phyloP scores from a whole-genome alignment of 2,113 vertebrate genomes.

The Hippocampus comes region DNA sequence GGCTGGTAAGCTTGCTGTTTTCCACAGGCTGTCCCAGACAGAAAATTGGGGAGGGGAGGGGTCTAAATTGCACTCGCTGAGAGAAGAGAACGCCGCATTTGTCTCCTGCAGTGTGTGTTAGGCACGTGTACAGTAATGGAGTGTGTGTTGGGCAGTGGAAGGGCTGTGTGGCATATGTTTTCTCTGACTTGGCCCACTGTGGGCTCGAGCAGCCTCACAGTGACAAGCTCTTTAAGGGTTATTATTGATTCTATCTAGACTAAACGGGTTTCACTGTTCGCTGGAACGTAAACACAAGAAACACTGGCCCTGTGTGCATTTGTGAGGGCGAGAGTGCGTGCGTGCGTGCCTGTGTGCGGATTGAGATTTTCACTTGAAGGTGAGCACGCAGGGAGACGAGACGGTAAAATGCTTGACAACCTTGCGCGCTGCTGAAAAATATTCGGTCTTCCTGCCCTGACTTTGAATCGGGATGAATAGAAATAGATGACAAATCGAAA shows the following conservation, averaged over 20 bases:
- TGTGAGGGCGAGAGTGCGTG: background rate
- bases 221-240: constrained; percentile 44
- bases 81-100: constrained; percentile 69
- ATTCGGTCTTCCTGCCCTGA: background rate
- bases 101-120: constrained; percentile 57
- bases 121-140: constrained; percentile 45
- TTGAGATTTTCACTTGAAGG: background rate
- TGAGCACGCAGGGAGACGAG: background rate
- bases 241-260: constrained; percentile 66
- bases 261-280: constrained; percentile 57
- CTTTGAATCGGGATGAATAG: background rate
- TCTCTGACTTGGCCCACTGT: constrained; percentile 44
- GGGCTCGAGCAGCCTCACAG: constrained; percentile 19
- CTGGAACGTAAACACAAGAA: constrained; percentile 33
- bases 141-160: constrained; percentile 41
- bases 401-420: background rate
- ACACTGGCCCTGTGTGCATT: constrained; percentile 35
- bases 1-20: constrained; percentile 44
- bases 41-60: constrained; percentile 68
- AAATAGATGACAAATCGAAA: background rate
- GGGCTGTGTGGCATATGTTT: constrained; percentile 34
- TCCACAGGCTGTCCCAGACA: constrained; percentile 67
- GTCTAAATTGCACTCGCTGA: constrained; percentile 70
- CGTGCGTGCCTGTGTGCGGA: background rate
- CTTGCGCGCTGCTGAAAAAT: background rate